Conservation (phyloP, 2,113 vertebrate genomes). For the Nymphicus hollandicus region DNA sequence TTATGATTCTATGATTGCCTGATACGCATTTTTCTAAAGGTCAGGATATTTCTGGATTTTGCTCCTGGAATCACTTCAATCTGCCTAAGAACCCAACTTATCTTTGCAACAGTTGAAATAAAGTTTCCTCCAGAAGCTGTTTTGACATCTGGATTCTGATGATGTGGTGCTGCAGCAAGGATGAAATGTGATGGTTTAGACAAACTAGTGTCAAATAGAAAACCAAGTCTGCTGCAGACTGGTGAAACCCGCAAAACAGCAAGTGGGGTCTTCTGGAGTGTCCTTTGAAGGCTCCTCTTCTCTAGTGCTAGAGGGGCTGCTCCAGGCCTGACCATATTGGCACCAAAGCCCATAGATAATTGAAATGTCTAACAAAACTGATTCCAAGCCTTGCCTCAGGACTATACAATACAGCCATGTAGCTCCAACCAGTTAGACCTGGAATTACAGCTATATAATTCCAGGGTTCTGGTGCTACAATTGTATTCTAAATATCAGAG, state of each 20-base stretch:
- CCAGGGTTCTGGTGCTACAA: not conserved
- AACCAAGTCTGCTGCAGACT: not conserved
- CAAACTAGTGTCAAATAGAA: not conserved
- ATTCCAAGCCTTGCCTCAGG: not conserved
- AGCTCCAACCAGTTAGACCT: not conserved
- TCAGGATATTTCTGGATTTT: not conserved
- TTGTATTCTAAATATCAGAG: not conserved
- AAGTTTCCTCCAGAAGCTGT: not conserved
- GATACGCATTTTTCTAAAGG: not conserved
- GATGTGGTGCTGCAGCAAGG: not conserved
- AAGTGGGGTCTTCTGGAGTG: not conserved
- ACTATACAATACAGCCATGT: not conserved
- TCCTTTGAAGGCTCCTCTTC: not conserved
- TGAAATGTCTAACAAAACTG: not conserved
- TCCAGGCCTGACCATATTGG: not conserved
- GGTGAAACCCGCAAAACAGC: not conserved
- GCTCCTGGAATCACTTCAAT: not conserved
- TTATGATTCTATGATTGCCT: not conserved
- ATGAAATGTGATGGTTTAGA: not conserved
- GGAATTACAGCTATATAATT: not conserved
- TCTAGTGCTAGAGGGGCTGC: not conserved
- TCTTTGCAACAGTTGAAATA: not conserved
- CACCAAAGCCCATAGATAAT: not conserved
- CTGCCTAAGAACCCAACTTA: not conserved
- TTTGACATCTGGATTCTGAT: not conserved